These are phyloP conservation scores for Holothuria glaberrima DNA, from an alignment of 35 echinoderm and acorn worm genomes.

Conservation along the genomic window DNA sequence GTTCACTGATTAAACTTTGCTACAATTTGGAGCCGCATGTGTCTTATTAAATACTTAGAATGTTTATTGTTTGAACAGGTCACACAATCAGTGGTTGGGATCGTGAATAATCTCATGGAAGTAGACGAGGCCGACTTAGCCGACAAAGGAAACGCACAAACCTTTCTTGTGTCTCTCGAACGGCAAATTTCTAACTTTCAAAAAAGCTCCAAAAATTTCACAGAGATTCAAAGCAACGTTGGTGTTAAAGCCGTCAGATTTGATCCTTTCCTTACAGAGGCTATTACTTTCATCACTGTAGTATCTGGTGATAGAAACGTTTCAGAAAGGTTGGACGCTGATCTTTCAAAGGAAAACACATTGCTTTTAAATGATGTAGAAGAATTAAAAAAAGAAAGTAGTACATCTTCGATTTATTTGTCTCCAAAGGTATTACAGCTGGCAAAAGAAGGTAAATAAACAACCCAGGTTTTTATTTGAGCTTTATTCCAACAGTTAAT, in stretches of 20 bases:
- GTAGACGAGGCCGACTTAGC: not conserved
- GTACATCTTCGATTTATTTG: too few species aligned
- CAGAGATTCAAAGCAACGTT: slow-evolving; percentile 31
- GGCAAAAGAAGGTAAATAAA: too few species aligned
- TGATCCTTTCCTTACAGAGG: not conserved
- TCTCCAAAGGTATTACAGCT: too few species aligned
- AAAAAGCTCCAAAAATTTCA: slow-evolving; percentile 9
- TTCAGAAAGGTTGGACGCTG: not conserved
- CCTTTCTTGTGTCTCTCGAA: not conserved
- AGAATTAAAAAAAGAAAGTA: too few species aligned
- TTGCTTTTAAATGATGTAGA: too few species aligned
- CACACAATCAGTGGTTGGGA: slow-evolving; percentile 30
- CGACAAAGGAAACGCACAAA: not conserved
- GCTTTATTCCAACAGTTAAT: too few species aligned
- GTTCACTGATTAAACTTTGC: too few species aligned
- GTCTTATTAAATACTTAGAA: too few species aligned
- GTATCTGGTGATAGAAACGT: not conserved
- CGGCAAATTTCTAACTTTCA: slow-evolving; percentile 16
- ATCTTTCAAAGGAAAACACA: too few species aligned
- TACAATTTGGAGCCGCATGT: too few species aligned
- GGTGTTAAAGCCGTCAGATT: slow-evolving; percentile 16
- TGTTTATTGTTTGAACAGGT: not conserved
- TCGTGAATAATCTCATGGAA: slow-evolving; percentile 39
- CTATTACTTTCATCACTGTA: not conserved
- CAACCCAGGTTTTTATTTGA: too few species aligned